Evolutionary conservation across 2,113 vertebrate genomes (phyloP).

Genomic region (Nothobranchius furzeri): DNA sequence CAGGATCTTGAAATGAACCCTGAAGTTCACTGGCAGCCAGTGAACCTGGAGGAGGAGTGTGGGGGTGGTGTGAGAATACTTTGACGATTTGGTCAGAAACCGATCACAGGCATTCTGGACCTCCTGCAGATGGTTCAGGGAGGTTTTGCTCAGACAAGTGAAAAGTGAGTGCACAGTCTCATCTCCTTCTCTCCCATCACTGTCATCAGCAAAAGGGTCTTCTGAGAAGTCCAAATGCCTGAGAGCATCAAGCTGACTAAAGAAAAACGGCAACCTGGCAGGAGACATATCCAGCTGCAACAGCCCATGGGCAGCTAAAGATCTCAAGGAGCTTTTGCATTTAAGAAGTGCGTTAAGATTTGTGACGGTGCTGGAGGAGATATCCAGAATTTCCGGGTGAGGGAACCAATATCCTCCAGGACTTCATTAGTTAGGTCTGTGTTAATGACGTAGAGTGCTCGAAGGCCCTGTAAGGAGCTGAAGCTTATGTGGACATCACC

Average conservation of each 20-base stretch:
- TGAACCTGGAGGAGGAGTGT: too few species aligned
- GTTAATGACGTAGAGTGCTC: slow-evolving; percentile 85
- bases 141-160: too few species aligned
- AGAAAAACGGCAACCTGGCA: slow-evolving; percentile 84
- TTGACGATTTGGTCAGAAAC: too few species aligned
- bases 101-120: too few species aligned
- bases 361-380: slow-evolving; percentile 89
- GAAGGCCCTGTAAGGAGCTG: slow-evolving; percentile 83
- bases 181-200: slow-evolving; percentile 51
- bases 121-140: too few species aligned
- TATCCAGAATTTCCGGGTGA: slow-evolving; percentile 89
- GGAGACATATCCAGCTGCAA: slow-evolving; percentile 90
- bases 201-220: slow-evolving; percentile 82
- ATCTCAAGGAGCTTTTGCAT: slow-evolving; percentile 86
- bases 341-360: slow-evolving; percentile 86
- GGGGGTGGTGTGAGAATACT: too few species aligned
- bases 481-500: slow-evolving; percentile 83
- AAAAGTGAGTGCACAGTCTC: slow-evolving; percentile 76
- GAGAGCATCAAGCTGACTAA: slow-evolving; percentile 85
- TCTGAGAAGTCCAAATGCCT: slow-evolving; percentile 95
- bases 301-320: slow-evolving; percentile 87
- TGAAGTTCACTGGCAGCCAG: too few species aligned
- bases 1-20: too few species aligned
- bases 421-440: slow-evolving; percentile 89
- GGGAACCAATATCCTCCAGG: slow-evolving; percentile 87